phyloP scores from a whole-genome alignment of 2,888 invertebrate species.

The Lycocerus yunnanus region DNA sequence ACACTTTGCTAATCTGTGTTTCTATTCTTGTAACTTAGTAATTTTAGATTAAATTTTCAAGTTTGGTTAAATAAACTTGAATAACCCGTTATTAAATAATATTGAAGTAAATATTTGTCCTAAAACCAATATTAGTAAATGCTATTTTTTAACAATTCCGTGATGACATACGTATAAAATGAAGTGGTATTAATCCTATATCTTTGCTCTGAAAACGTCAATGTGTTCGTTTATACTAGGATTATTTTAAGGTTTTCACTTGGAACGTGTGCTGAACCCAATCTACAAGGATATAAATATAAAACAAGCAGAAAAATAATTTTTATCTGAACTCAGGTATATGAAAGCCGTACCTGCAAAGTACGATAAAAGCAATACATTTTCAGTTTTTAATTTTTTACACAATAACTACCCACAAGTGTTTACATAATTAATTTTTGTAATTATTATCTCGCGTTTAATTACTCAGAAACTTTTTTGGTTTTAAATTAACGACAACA shows the following conservation, averaged over 20 bases:
- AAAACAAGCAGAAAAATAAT: neutral
- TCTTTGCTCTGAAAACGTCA: neutral
- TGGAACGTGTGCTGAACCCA: conserved; percentile 1
- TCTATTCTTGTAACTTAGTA: neutral
- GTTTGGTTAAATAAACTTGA: neutral
- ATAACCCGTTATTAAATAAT: neutral
- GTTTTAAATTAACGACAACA: conserved; percentile 42
- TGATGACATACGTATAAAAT: neutral
- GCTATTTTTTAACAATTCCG: neutral
- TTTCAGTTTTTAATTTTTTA: neutral
- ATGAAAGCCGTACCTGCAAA: neutral
- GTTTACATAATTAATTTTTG: neutral
- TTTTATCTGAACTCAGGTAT: neutral
- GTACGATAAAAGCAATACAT: neutral
- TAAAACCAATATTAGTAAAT: neutral
- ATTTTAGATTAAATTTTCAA: neutral
- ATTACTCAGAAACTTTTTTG: conserved; percentile 32
- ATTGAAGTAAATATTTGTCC: neutral
- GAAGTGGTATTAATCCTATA: neutral
- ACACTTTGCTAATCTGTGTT: neutral
- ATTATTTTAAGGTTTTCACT: conserved; percentile 1
- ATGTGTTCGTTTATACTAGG: neutral
- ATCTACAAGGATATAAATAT: conserved; percentile 4
- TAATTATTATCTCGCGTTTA: conserved; percentile 9
- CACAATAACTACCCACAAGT: neutral